Conservation (phyloP, 1,140 invertebrate species). For the Metopolophium dirhodum region DNA sequence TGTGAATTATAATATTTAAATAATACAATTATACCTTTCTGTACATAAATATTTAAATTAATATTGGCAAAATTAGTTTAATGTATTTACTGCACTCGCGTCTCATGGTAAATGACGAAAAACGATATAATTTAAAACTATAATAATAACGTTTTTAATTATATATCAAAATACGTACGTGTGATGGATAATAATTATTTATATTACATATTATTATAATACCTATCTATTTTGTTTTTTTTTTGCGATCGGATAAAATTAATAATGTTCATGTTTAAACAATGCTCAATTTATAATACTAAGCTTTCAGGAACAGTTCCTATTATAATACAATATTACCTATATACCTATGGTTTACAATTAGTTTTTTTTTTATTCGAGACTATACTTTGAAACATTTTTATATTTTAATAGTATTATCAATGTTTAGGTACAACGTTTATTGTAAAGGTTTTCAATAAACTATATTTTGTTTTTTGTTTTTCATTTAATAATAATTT, state of each 20-base stretch:
- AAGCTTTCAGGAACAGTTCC: neutral
- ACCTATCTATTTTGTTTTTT: neutral
- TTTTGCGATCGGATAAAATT: neutral
- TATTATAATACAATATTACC: neutral
- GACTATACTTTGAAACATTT: neutral
- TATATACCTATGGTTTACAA: neutral
- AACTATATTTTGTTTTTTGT: neutral
- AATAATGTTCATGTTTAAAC: neutral
- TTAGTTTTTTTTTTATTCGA: neutral
- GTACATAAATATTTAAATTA: neutral
- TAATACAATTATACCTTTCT: neutral
- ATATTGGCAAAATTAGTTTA: neutral
- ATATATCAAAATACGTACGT: neutral
- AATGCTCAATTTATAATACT: neutral
- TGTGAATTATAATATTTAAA: neutral
- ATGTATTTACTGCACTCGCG: neutral
- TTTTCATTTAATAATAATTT: neutral
- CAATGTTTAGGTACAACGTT: neutral
- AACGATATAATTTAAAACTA: neutral
- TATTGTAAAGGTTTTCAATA: conserved; percentile 2
- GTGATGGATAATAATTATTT: neutral
- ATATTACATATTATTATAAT: neutral
- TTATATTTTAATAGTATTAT: neutral
- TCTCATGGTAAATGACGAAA: neutral
- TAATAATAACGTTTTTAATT: neutral